A percentile compares a stretch with the other conserved stretches of the same genome.
These are phyloP conservation scores for Leptinotarsa juncta DNA, from an alignment of 2,888 invertebrate species.

Conservation along the genomic window DNA sequence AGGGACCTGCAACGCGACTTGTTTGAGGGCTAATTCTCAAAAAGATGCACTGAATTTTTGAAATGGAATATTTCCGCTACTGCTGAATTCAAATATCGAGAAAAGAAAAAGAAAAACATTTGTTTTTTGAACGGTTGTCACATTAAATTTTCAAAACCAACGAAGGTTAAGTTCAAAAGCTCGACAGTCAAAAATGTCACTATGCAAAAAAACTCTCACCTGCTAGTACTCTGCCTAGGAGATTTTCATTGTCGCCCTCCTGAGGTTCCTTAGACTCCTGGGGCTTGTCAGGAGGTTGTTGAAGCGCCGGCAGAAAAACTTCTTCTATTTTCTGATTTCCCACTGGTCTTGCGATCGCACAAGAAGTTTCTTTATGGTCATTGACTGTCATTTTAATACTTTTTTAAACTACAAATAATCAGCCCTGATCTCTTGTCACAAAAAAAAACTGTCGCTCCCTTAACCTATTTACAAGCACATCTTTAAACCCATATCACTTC, in stretches of 20 bases:
- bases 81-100: not conserved
- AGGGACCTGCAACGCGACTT: conserved; percentile 23
- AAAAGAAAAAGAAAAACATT: not conserved
- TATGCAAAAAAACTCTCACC: conserved; percentile 62
- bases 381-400: conserved; percentile 68
- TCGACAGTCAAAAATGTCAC: too few relatives aligned
- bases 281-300: conserved; percentile 39
- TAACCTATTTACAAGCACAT: conserved; percentile 16
- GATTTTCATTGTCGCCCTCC: conserved; percentile 66
- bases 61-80: not conserved
- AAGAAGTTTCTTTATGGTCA: conserved; percentile 69
- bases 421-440: conserved; percentile 2
- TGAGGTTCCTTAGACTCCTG: conserved; percentile 41
- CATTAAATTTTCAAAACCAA: too few relatives aligned
- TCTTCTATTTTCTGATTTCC: conserved; percentile 63
- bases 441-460: conserved; percentile 23
- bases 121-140: not conserved
- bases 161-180: not conserved
- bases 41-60: conserved; percentile 4
- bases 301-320: conserved; percentile 61
- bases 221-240: conserved; percentile 71
- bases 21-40: conserved; percentile 39
- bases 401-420: not conserved
- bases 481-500: not conserved
- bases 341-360: conserved; percentile 63